A percentile compares a stretch with the other conserved stretches of the same genome.
Evolutionary conservation across 2,113 vertebrate genomes (phyloP).

Genomic region (human (Homo sapiens)): DNA sequence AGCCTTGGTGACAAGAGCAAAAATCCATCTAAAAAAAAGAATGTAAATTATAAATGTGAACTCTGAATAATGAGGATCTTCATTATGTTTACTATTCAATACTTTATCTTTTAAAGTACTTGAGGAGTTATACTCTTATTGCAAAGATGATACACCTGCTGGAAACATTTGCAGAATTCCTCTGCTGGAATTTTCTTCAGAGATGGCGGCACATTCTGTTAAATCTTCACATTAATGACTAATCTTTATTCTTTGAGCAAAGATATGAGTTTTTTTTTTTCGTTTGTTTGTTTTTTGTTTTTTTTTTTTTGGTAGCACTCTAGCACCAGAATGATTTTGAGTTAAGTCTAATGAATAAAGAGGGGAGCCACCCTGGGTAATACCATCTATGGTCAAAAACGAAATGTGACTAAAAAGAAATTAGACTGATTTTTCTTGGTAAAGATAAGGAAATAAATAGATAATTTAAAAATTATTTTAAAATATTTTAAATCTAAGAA

Average conservation of each 20-base stretch:
- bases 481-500: background rate
- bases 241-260: slow-evolving; percentile 33
- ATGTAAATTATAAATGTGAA: background rate
- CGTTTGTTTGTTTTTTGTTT: no score
- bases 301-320: background rate
- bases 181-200: slow-evolving; percentile 31
- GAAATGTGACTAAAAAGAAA: slow-evolving; percentile 14
- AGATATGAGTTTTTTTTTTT: background rate
- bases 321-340: background rate
- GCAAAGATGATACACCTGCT: background rate
- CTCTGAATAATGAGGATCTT: slow-evolving; percentile 7
- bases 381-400: background rate
- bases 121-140: background rate
- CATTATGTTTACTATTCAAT: background rate
- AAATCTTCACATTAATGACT: background rate
- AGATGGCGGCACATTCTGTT: background rate
- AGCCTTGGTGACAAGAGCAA: no score
- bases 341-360: slow-evolving; percentile 7
- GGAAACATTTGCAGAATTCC: slow-evolving; percentile 2
- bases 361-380: background rate
- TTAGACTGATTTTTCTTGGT: background rate
- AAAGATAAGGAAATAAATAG: background rate
- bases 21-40: background rate
- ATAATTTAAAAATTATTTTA: background rate
- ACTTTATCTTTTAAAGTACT: background rate